Evolutionary conservation across 2,113 vertebrate genomes (phyloP).

Genomic region (Centropus unirufus): DNA sequence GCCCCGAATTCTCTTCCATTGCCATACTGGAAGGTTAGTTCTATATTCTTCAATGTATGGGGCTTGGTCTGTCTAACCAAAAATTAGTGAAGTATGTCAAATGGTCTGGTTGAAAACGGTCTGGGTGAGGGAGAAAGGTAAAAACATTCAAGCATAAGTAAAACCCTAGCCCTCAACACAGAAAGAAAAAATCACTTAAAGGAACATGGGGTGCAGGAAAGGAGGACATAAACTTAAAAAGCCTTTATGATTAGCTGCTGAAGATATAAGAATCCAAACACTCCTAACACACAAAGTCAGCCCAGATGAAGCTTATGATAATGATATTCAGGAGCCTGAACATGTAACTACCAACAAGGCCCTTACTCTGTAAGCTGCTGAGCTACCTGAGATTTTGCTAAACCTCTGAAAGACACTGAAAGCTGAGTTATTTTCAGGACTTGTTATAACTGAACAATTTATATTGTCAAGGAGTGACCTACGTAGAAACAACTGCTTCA

Average conservation of each 20-base stretch:
- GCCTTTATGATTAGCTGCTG: background rate
- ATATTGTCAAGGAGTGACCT: background rate
- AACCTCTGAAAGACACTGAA: background rate
- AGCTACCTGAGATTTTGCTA: background rate
- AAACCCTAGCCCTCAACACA: background rate
- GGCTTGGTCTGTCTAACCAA: background rate
- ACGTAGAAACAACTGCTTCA: background rate
- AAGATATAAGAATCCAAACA: background rate
- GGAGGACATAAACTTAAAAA: background rate
- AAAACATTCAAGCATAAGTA: background rate
- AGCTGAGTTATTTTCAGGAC: background rate
- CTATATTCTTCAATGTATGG: background rate
- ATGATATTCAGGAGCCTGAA: background rate
- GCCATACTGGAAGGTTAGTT: background rate
- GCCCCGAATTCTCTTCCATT: background rate
- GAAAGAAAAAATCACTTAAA: background rate
- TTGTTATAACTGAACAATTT: background rate
- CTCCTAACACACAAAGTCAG: background rate
- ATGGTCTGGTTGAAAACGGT: background rate
- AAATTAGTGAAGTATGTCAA: background rate
- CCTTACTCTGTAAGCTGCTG: background rate
- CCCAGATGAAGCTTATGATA: background rate
- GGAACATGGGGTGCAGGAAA: fast-evolving
- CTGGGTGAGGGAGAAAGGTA: background rate
- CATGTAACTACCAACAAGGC: background rate